Conservation (phyloP, 2,797 vertebrate genomes). For the Gadopsis bispinosus region DNA sequence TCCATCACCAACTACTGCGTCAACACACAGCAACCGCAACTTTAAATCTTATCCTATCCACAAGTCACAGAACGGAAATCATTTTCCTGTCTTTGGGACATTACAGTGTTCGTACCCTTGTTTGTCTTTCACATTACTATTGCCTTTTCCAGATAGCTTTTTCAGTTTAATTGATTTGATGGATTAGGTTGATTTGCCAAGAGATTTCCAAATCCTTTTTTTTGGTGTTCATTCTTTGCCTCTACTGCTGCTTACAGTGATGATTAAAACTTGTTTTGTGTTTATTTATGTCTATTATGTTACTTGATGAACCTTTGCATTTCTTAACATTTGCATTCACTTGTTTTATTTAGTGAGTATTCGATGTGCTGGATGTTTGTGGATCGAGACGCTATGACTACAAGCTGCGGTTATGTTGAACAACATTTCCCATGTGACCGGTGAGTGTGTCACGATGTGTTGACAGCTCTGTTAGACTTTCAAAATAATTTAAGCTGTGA, state of each 20-base stretch:
- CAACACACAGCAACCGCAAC: not conserved
- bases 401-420: not conserved
- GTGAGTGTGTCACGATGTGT: not conserved
- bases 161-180: not conserved
- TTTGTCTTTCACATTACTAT: not conserved
- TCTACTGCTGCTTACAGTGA: not conserved
- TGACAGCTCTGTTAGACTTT: not conserved
- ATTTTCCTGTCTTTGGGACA: not conserved
- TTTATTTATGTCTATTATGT: not conserved
- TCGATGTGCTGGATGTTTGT: not conserved
- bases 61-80: not conserved
- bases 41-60: not conserved
- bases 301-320: not conserved
- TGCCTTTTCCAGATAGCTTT: not conserved
- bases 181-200: slow-evolving; percentile 3
- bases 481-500: no score
- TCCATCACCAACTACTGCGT: not conserved
- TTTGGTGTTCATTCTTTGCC: not conserved
- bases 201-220: not conserved
- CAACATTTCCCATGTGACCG: not conserved
- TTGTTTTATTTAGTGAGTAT: not conserved
- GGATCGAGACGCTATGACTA: not conserved
- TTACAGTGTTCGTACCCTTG: not conserved
- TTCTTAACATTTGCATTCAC: not conserved
- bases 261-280: not conserved